Evolutionary conservation across 2,888 invertebrate species (phyloP).

Genomic region (Amitus sp.): DNA sequence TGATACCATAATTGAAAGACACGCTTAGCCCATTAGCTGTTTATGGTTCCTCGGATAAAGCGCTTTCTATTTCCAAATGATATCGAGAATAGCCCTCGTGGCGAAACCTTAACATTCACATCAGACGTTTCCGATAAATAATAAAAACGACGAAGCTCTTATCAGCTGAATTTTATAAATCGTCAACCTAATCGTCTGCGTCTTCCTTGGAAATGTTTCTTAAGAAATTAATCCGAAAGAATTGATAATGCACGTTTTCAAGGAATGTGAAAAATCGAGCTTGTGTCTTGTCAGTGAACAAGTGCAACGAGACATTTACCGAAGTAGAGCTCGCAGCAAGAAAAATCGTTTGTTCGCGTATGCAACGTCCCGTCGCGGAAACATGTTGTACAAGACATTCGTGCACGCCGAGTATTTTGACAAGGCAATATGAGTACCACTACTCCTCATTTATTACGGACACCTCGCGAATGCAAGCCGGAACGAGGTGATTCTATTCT

Average conservation of each 20-base stretch:
- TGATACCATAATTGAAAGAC: conserved; percentile 31
- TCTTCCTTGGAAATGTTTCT: neutral
- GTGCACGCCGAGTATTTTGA: conserved; percentile 30
- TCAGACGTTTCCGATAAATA: conserved; percentile 13
- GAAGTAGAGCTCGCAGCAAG: conserved; percentile 29
- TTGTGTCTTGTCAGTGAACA: conserved; percentile 12
- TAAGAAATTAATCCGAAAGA: neutral
- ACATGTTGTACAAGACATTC: conserved; percentile 30
- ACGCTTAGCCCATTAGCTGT: conserved; percentile 24
- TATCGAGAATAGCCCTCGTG: conserved; percentile 11
- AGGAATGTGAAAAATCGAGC: no score
- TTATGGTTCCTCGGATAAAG: conserved; percentile 17
- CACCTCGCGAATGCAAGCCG: conserved; percentile 34
- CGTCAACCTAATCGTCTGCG: conserved; percentile 2
- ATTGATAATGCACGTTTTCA: neutral
- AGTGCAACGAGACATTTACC: conserved; percentile 28
- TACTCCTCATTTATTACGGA: conserved; percentile 37
- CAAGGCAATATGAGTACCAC: conserved; percentile 33
- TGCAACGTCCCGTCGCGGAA: conserved; percentile 20
- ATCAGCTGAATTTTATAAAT: conserved; percentile 8
- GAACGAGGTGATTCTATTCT: conserved; percentile 26
- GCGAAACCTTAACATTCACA: conserved; percentile 2
- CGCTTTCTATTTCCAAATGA: conserved; percentile 22
- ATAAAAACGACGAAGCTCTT: conserved; percentile 10
- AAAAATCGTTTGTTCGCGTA: conserved; percentile 27